Base-by-base conservation (phyloP, 2,113 vertebrate species). In the Macroglossus sobrinus region DNA sequence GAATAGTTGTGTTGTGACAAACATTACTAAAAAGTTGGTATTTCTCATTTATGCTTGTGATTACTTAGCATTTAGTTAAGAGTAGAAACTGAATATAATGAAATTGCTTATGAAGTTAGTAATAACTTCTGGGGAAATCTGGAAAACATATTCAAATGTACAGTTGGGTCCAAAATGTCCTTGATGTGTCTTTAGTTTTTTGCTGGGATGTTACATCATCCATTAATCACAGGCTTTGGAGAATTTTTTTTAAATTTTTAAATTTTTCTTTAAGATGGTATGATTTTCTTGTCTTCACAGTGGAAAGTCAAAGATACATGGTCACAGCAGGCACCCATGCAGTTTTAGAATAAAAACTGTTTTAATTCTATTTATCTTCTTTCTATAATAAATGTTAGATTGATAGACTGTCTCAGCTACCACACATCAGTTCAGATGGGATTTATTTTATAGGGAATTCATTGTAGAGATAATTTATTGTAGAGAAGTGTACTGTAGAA, bases 401-500 rank as follows among this genome's bases (percentile, higher is more conserved):
- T 95, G 92, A 81, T 84, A 90, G 78, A 21, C 55, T 69, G 24
- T 95, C 81, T 97, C 74, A 86, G 81, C 47, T 82, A 47, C 38
- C 5, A 76, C 90, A 50, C 71, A 64, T 95, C 59, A 75, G 57
- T 82, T 97, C 72, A 92, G 84, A 72, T 38, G 78, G 68, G 61
- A 95, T 96, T 96, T 92, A n/a, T 85, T 91, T 96, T 93, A 93
- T 76, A 84, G 91, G 78, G 18, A 94, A 93, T 89, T 91, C 69
- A 79, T 55, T 69, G 74, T 68, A 45, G 61, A 89, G 63, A 76
- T 82, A 89, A 94, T 86, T 89, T 76, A 93, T 79, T 86, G 45
- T n/a, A 72, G 61, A 96, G 68, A 66, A 91, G 28, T 93, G 21
- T 57, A 38, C 33, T 90, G 38, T 75, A 57, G 59, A 90, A 82